phyloP scores from a whole-genome alignment of 1,140 invertebrate species.

The Nasonia giraulti region DNA sequence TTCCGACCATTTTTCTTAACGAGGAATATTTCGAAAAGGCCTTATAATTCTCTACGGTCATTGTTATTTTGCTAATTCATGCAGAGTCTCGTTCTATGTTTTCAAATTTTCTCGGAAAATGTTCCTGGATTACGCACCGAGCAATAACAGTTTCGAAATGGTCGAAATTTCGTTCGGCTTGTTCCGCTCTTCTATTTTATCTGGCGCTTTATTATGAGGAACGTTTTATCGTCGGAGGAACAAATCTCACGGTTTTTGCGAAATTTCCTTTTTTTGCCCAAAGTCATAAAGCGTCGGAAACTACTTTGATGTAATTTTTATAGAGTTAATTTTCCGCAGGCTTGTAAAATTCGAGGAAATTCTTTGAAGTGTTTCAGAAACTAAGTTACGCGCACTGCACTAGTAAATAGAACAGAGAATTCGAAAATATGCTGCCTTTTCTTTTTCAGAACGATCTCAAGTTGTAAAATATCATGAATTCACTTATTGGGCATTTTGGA shows the following conservation, averaged over 20 bases:
- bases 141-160: neutral
- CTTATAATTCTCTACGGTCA: neutral
- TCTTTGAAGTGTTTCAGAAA: neutral
- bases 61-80: neutral
- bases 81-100: neutral
- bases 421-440: neutral
- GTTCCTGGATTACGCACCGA: neutral
- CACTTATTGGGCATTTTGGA: too few relatives aligned
- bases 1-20: neutral
- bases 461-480: neutral
- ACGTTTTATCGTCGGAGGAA: neutral
- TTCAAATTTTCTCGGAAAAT: neutral
- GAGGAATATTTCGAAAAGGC: neutral
- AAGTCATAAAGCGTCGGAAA: neutral
- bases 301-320: neutral
- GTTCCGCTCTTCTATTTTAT: neutral
- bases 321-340: neutral
- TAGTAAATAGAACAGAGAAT: neutral
- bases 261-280: neutral
- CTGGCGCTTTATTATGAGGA: neutral
- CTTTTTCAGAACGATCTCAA: too few relatives aligned
- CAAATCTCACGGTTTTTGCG: neutral
- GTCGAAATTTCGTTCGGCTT: neutral
- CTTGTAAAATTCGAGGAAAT: neutral
- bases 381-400: neutral